These are phyloP conservation scores for Ctenodactylus gundi DNA, from an alignment of 2,113 vertebrate genomes.

Conservation along the genomic window DNA sequence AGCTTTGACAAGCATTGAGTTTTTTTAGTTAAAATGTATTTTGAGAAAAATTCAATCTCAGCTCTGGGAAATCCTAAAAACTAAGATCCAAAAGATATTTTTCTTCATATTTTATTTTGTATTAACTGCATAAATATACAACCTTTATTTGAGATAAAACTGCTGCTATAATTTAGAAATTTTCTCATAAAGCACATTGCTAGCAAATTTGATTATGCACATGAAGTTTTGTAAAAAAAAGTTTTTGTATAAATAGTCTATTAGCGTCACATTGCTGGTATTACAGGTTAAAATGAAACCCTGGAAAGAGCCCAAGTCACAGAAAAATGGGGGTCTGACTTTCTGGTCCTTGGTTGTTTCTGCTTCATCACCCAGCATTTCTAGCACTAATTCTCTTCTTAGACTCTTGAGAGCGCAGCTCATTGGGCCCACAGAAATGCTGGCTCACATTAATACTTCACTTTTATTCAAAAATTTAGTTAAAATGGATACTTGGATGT, in stretches of 20 bases:
- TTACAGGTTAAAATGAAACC: background rate
- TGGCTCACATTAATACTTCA: background rate
- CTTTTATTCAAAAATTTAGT: too few relatives aligned
- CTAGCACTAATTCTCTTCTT: background rate
- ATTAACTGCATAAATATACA: constrained; percentile 15
- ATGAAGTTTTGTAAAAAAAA: constrained; percentile 20
- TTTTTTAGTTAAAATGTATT: background rate
- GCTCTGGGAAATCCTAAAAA: background rate
- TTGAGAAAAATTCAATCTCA: constrained; percentile 13
- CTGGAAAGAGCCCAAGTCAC: too few relatives aligned
- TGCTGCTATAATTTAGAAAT: constrained; percentile 1
- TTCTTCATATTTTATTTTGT: background rate
- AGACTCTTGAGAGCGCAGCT: background rate
- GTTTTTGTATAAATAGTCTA: background rate
- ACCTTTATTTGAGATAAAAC: background rate
- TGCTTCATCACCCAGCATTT: background rate
- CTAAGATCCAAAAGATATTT: background rate
- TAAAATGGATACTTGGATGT: background rate
- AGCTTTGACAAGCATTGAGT: background rate
- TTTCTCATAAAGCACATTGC: background rate
- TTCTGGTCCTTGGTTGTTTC: background rate
- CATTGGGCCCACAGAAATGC: background rate
- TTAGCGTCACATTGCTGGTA: background rate
- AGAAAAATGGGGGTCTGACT: too few relatives aligned
- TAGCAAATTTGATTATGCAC: too few relatives aligned